Evolutionary conservation across 2,888 invertebrate genomes (phyloP).

Genomic region (Endotricha flammealis): DNA sequence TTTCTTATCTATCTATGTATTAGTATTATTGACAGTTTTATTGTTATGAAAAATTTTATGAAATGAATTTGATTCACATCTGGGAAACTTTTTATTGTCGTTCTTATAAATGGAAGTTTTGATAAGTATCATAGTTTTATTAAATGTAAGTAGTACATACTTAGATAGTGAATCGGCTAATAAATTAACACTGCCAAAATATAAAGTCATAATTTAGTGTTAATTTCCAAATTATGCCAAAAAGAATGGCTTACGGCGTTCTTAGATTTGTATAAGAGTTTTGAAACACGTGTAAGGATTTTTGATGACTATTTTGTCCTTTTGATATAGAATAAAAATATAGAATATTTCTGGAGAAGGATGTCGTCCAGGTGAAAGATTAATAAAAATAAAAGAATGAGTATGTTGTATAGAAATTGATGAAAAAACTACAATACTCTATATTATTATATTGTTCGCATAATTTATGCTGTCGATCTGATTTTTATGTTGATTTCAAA

Average conservation of each 20-base stretch:
- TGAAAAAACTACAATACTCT: too few species aligned
- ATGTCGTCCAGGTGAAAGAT: constrained; percentile 50
- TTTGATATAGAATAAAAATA: constrained; percentile 43
- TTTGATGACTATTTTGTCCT: constrained; percentile 68
- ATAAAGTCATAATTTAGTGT: constrained; percentile 49
- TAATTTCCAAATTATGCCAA: constrained; percentile 44
- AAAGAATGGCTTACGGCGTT: constrained; percentile 41
- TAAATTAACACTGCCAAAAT: constrained; percentile 72
- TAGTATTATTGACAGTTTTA: background rate
- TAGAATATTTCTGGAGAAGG: constrained; percentile 27
- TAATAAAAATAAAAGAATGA: constrained; percentile 20
- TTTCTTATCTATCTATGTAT: constrained; percentile 20
- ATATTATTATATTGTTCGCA: too few species aligned
- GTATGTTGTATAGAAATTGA: too few species aligned
- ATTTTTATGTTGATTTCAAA: too few species aligned
- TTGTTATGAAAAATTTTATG: background rate
- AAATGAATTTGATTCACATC: constrained; percentile 10
- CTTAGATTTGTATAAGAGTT: constrained; percentile 40
- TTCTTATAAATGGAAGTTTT: background rate
- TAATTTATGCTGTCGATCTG: too few species aligned
- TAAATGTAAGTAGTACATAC: constrained; percentile 26
- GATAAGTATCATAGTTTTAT: constrained; percentile 5
- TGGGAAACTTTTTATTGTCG: constrained; percentile 5
- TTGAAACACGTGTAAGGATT: constrained; percentile 63
- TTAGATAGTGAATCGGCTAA: constrained; percentile 31